These are phyloP conservation scores for Tipula helvola DNA, from an alignment of 2,888 invertebrate genomes.

Conservation along the genomic window DNA sequence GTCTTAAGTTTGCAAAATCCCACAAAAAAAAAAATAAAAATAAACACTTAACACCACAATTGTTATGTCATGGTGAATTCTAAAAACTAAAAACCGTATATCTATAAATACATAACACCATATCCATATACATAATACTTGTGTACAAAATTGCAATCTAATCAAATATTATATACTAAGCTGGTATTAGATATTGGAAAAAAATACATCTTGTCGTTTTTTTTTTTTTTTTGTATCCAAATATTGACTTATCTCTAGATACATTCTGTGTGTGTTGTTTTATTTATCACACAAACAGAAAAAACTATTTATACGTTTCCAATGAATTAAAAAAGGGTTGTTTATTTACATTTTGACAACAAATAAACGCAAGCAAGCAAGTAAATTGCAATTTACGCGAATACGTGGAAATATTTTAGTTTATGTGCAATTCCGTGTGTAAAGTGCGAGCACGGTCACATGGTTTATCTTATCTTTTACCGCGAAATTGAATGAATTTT, in stretches of 20 bases:
- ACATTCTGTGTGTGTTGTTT: no score
- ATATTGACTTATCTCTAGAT: background rate
- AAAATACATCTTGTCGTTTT: background rate
- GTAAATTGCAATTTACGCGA: background rate
- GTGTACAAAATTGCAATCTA: background rate
- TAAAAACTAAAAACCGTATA: background rate
- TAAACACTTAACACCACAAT: background rate
- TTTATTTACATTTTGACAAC: background rate
- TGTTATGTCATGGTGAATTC: background rate
- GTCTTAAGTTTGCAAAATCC: background rate
- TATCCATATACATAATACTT: background rate
- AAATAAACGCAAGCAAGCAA: no score
- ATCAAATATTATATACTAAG: background rate
- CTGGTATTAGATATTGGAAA: background rate
- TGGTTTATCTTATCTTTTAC: no score
- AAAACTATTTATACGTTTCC: background rate
- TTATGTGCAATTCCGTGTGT: no score
- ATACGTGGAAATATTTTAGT: no score
- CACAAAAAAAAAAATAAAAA: background rate
- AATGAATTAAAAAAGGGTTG: background rate
- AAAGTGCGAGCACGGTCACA: no score
- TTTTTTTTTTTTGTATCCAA: background rate
- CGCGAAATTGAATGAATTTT: no score
- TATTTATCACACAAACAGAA: background rate
- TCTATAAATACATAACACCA: no score